Evolutionary conservation across 2,797 vertebrate species (phyloP), one percentile per base, ranked within the genome.

Genomic region (Artibeus jamaicensis): DNA sequence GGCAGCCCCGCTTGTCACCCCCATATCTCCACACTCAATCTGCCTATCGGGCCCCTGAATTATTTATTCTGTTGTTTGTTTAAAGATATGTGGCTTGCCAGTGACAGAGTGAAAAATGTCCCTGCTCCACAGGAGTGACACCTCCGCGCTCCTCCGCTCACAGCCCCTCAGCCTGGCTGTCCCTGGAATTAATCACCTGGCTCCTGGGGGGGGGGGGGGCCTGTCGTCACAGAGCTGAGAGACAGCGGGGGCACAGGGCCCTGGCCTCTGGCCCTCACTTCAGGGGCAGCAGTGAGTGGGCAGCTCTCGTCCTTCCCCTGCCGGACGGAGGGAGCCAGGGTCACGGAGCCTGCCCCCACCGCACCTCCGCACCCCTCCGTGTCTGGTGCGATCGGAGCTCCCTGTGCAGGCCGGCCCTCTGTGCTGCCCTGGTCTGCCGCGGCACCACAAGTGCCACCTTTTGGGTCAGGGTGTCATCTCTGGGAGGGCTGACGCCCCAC

Each of bases 1-100:
- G 99, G 99, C 99, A 99, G 98, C 97, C 95, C 98, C 98, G 99
- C 99, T 99, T 99, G 99, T 99, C 98, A 98, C 98, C 81, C 96
- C 97, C 93, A 48, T 97, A 98, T 98, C 98, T 98, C 97, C 82
- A 87, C 94, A 95, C 98, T 98, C 94, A 98, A 98, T 98, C 98
- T 98, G 98, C 97, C 96, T 97, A 97, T 98, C 97, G 59, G 97
- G 96, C 83, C 93, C 96, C 1, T 96, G 94, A 98, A 98, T 98
- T 98, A 98, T 98, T 98, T 98, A 98, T 98, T 96, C 97, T 96
- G 96, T 97, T 98, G 97, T 98, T 98, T 98, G 96, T 98, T 98
- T 98, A 98, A 98, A 98, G 97, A 93, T 97, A 97, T 1, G 67
- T 96, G 97, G 97, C 98, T 98, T 53, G 10, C 91, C 93, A 86